Percentiles rank a stretch among this genome's conserved stretches.
Evolutionary conservation across 1,140 invertebrate species (phyloP).

Genomic region (Drosophila melanica): DNA sequence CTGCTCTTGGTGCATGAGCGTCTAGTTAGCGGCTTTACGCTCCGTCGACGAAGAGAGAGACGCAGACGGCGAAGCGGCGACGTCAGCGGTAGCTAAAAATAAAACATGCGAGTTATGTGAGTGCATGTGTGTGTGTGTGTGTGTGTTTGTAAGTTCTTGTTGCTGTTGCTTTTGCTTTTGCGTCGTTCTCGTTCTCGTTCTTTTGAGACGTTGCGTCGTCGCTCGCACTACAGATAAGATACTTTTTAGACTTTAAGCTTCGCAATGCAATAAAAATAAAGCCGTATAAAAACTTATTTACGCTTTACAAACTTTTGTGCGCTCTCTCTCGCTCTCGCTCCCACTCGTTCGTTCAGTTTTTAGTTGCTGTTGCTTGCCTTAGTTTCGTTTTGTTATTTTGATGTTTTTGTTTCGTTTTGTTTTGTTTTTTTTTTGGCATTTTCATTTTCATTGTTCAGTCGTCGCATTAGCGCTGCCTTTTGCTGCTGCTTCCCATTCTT

Average conservation of each 20-base stretch:
- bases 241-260: slow-evolving; percentile 70
- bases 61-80: slow-evolving; percentile 7
- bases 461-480: slow-evolving; percentile 45
- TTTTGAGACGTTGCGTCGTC: slow-evolving; percentile 41
- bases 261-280: slow-evolving; percentile 69
- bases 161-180: slow-evolving; percentile 8
- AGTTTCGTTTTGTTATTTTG: slow-evolving; percentile 33
- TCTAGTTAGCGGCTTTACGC: slow-evolving; percentile 64
- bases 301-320: slow-evolving; percentile 50
- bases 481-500: slow-evolving; percentile 18
- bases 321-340: background rate
- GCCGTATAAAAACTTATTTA: slow-evolving; percentile 64
- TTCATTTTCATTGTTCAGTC: slow-evolving; percentile 57
- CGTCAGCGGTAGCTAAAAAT: slow-evolving; percentile 41
- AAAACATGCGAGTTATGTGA: slow-evolving; percentile 24
- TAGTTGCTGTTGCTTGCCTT: slow-evolving; percentile 47
- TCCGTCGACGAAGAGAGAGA: slow-evolving; percentile 9
- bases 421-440: slow-evolving; percentile 55
- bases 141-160: background rate
- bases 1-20: slow-evolving; percentile 84
- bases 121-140: background rate
- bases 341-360: slow-evolving; percentile 11
- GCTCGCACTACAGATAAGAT: slow-evolving; percentile 43
- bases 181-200: slow-evolving; percentile 32
- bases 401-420: no score